A percentile compares a stretch with the other conserved stretches of the same genome.
Conservation (phyloP, 92 coral and sea anemone genomes). For the Heliopora coerulea region DNA sequence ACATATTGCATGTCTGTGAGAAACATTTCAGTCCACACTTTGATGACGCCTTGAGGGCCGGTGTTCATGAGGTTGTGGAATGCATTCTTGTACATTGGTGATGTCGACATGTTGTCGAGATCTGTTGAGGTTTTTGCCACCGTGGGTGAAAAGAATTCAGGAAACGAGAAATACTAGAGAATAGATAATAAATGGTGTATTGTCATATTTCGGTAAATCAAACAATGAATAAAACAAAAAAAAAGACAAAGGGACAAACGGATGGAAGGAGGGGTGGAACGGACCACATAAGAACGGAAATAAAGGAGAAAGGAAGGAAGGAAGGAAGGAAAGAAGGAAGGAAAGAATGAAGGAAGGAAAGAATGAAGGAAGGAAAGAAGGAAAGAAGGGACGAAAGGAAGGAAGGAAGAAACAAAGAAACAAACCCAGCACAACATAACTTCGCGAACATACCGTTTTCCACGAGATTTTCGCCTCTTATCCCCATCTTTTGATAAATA, state of each 20-base stretch:
- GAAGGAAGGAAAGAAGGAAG: not conserved
- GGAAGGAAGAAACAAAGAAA: not conserved
- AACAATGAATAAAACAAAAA: too few species aligned
- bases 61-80: slow-evolving; percentile 88
- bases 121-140: not conserved
- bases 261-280: too few species aligned
- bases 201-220: not conserved
- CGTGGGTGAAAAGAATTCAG: not conserved
- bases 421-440: too few species aligned
- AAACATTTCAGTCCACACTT: slow-evolving; percentile 87
- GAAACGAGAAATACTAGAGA: slow-evolving; percentile 18
- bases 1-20: slow-evolving; percentile 84
- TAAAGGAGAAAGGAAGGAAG: not conserved
- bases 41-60: slow-evolving; percentile 91
- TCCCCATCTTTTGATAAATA: not conserved
- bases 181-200: not conserved
- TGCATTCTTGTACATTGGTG: slow-evolving; percentile 65
- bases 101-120: slow-evolving; percentile 16
- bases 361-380: not conserved
- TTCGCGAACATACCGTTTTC: slow-evolving; percentile 11
- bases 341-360: not conserved
- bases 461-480: not conserved
- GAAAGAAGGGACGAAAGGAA: not conserved
- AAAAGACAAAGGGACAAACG: too few species aligned
- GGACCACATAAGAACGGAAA: too few species aligned